Evolutionary conservation across 2,797 vertebrate genomes (phyloP), one percentile per base, ranked within the genome.

Genomic region (Poecile montanus): DNA sequence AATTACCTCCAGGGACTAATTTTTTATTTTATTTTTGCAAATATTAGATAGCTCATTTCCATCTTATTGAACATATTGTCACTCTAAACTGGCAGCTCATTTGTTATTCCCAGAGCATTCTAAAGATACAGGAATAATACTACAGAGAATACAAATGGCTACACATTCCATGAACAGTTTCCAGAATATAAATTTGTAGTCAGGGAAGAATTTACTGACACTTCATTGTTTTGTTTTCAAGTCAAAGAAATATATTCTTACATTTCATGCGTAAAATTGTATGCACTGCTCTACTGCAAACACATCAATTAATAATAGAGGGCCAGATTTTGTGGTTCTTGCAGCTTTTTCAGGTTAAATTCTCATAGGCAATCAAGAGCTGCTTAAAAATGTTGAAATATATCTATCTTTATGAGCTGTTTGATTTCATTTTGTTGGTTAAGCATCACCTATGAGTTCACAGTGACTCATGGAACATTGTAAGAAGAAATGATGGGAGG

Each of bases 11-110:
- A 14, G 88, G 84, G 84, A 80, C 89, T 95, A 95, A 97, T 97
- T 96, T 91, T 96, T 96, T 95, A 95, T 96, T 95, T 95, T 97
- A 94, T 74, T 95, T 97, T 96, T 96, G 85, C 91, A 96, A 95
- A 93, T 94, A 93, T 91, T 94, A 97, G 84, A 95, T 77, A 60
- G 88, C 47, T 91, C 90, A 58, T 97, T 97, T 97, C 94, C 93
- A 96, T 94, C 97, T 96, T 96, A 93, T 95, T 95, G 92, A 96
- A 86, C 62, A 16, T 67, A 75, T 86, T 97, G 97, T 97, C 95
- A 96, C 89, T 96, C 95, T 82, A 92, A 96, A 87, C 92, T 85
- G 77, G 86, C 89, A 94, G 92, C 89, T 96, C 91, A 9, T 97
- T 94, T 95, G 68, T 97, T 97, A 96, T 97, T 97, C 96, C 81